These are phyloP conservation scores for Mya arenaria DNA, from an alignment of 1,140 invertebrate genomes.

Conservation along the genomic window DNA sequence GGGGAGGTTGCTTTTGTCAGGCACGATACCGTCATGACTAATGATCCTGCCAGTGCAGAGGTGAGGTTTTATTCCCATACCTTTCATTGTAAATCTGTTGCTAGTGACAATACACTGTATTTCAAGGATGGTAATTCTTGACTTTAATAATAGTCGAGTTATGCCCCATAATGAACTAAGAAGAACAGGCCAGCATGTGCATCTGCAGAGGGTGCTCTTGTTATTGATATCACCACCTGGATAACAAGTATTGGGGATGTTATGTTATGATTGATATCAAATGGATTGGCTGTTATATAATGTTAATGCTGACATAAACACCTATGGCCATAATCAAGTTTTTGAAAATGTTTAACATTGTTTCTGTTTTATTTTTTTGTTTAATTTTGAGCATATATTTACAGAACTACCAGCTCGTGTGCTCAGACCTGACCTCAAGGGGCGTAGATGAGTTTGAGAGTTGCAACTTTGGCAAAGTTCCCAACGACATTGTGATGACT, in stretches of 20 bases:
- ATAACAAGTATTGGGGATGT: neutral
- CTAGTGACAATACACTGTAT: no score
- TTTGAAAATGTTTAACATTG: neutral
- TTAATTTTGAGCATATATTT: slow-evolving; percentile 16
- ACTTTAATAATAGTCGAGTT: no score
- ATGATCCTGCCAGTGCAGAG: neutral
- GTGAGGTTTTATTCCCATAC: no score
- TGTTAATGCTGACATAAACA: neutral
- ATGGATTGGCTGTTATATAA: neutral
- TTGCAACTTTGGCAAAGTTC: slow-evolving; percentile 86
- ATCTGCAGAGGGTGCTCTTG: no score
- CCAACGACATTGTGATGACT: slow-evolving; percentile 89
- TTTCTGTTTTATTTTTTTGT: neutral
- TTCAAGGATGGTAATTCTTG: no score
- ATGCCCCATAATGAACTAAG: no score
- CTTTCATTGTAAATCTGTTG: no score
- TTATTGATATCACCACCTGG: no score
- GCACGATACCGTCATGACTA: slow-evolving; percentile 86
- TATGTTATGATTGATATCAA: neutral
- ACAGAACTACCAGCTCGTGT: slow-evolving; percentile 91
- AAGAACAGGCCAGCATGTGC: no score
- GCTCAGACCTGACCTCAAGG: slow-evolving; percentile 86
- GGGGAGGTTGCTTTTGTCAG: slow-evolving; percentile 93
- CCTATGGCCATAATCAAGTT: neutral
- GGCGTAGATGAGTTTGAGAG: slow-evolving; percentile 68